Percentiles rank a stretch among this genome's conserved stretches.
Conservation (phyloP, 2,113 vertebrate species). For the Pionites leucogaster region DNA sequence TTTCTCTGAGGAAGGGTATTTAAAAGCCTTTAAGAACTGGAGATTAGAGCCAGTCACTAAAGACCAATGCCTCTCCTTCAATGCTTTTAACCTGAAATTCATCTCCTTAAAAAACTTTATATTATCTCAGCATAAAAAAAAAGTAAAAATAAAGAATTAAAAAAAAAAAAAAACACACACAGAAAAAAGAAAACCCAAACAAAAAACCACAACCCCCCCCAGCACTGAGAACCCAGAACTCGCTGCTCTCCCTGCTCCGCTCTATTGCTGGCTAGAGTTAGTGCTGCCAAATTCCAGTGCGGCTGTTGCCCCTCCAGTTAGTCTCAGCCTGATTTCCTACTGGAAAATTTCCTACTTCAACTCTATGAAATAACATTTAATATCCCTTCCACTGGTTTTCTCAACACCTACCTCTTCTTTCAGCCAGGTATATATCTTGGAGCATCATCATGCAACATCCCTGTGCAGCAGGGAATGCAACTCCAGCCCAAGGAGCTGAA, state of each 20-base stretch:
- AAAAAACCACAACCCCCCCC: neutral
- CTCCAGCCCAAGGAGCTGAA: neutral
- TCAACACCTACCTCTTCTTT: neutral
- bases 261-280: neutral
- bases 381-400: neutral
- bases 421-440: neutral
- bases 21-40: neutral
- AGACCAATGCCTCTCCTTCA: neutral
- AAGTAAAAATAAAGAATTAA: neutral
- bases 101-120: neutral
- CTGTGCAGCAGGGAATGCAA: neutral
- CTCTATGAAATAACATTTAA: neutral
- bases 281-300: neutral
- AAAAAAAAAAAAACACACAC: neutral
- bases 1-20: neutral
- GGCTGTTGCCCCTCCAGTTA: neutral
- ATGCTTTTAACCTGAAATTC: neutral
- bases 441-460: neutral
- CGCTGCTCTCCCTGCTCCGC: neutral
- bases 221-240: neutral
- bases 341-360: neutral
- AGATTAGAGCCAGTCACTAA: neutral
- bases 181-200: too few species aligned
- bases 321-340: neutral
- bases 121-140: neutral